phyloP scores from a whole-genome alignment of 1,140 invertebrate genomes.

The Vanessa tameamea region DNA sequence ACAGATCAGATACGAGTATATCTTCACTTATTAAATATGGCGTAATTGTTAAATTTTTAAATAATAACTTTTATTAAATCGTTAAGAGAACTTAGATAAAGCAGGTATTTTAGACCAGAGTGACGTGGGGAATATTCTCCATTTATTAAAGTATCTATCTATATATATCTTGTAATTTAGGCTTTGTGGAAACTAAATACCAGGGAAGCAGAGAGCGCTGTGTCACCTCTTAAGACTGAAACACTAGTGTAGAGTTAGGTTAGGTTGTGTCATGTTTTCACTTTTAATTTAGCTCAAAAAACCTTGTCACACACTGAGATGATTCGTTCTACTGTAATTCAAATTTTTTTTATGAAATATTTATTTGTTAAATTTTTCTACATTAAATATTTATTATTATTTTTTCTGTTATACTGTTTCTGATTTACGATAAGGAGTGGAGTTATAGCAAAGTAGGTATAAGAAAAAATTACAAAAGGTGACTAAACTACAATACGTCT shows the following conservation, averaged over 20 bases:
- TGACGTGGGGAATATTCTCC: neutral
- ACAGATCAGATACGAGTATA: neutral
- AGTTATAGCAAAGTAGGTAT: neutral
- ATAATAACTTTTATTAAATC: too few relatives aligned
- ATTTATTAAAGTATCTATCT: conserved; percentile 2
- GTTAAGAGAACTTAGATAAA: too few relatives aligned
- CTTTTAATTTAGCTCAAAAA: conserved; percentile 20
- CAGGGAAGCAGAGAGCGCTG: conserved; percentile 15
- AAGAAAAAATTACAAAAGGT: neutral
- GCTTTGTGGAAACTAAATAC: conserved; percentile 14
- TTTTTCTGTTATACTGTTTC: neutral
- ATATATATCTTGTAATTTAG: conserved; percentile 18
- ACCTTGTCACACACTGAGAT: neutral
- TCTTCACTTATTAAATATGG: neutral
- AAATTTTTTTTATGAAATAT: neutral
- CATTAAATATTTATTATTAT: neutral
- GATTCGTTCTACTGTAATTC: neutral
- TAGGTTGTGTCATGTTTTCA: conserved; percentile 23
- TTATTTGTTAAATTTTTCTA: neutral
- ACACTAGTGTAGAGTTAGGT: conserved; percentile 9
- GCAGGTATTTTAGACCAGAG: too few relatives aligned
- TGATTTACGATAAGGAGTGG: neutral
- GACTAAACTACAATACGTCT: conserved; percentile 3
- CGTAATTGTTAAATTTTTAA: too few relatives aligned
- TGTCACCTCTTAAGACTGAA: conserved; percentile 19